Percentiles rank a stretch among this genome's conserved stretches.
phyloP scores from a whole-genome alignment of 2,888 invertebrate genomes.

The Drosophila siamana region DNA sequence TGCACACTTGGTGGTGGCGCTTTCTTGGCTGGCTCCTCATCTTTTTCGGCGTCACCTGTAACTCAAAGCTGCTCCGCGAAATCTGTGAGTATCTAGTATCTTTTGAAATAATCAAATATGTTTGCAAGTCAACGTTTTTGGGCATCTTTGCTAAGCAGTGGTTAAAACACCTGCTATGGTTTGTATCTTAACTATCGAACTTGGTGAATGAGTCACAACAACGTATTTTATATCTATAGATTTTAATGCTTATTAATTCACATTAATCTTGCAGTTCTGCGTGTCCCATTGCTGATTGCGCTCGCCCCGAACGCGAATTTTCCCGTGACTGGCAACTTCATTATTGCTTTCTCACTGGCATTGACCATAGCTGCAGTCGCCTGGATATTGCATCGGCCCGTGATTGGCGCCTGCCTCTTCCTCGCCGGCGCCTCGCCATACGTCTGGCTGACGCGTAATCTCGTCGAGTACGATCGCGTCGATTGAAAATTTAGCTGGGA shows the following conservation, averaged over 20 bases:
- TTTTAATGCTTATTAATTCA: not conserved
- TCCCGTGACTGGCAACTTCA: slow-evolving; percentile 85
- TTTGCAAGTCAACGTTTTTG: too few relatives aligned
- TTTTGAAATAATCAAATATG: too few relatives aligned
- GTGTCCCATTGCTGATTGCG: slow-evolving; percentile 76
- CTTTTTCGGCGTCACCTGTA: slow-evolving; percentile 89
- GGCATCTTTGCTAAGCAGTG: too few relatives aligned
- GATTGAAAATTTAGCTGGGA: slow-evolving; percentile 41
- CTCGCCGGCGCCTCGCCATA: slow-evolving; percentile 87
- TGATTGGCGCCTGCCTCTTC: slow-evolving; percentile 86
- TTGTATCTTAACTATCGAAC: too few relatives aligned
- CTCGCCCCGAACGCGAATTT: slow-evolving; percentile 84
- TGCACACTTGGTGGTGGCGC: slow-evolving; percentile 88
- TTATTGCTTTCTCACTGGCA: slow-evolving; percentile 86
- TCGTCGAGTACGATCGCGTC: slow-evolving; percentile 72
- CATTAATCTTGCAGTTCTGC: slow-evolving; percentile 70
- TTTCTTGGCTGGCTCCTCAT: slow-evolving; percentile 90
- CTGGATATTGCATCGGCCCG: slow-evolving; percentile 87
- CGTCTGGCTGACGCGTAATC: slow-evolving; percentile 85
- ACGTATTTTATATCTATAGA: not conserved
- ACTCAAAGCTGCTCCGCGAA: slow-evolving; percentile 78
- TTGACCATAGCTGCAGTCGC: slow-evolving; percentile 86
- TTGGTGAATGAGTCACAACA: too few relatives aligned
- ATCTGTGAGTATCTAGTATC: slow-evolving; percentile 64
- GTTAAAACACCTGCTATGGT: too few relatives aligned